Evolutionary conservation across 2,113 vertebrate genomes (phyloP).

Genomic region (Isichthys henryi): DNA sequence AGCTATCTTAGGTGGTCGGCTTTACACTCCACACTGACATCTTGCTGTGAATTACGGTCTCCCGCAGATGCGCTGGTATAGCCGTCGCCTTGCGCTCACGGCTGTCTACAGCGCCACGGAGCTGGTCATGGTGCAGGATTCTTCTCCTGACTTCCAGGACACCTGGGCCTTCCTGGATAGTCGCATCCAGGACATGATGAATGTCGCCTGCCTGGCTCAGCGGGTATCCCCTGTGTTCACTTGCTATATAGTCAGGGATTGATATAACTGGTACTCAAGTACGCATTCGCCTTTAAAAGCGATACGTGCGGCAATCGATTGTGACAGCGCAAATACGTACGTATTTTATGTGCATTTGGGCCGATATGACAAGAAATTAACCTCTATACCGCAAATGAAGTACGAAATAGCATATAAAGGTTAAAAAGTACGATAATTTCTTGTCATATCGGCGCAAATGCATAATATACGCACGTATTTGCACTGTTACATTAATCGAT

Average conservation of each 20-base stretch:
- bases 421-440: no score
- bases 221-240: conserved; percentile 61
- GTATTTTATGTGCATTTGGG: no score
- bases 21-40: not conserved
- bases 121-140: conserved; percentile 93
- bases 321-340: no score
- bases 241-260: not conserved
- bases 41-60: not conserved
- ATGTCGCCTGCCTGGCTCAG: conserved; percentile 71
- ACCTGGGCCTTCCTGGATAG: conserved; percentile 88
- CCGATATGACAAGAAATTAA: no score
- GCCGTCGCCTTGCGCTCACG: conserved; percentile 75
- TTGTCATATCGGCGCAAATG: no score
- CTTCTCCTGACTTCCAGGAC: conserved; percentile 81
- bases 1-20: not conserved
- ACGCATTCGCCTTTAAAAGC: no score
- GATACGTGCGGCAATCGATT: no score
- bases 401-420: no score
- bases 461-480: no score
- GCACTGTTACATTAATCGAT: no score
- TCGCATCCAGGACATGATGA: conserved; percentile 78
- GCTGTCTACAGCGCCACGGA: conserved; percentile 93
- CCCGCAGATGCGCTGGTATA: conserved; percentile 88
- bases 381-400: no score
- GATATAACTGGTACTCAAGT: no score